Evolutionary conservation across 2,888 invertebrate species (phyloP), one percentile per base, ranked within the genome.

Genomic region (Nomada fucata): DNA sequence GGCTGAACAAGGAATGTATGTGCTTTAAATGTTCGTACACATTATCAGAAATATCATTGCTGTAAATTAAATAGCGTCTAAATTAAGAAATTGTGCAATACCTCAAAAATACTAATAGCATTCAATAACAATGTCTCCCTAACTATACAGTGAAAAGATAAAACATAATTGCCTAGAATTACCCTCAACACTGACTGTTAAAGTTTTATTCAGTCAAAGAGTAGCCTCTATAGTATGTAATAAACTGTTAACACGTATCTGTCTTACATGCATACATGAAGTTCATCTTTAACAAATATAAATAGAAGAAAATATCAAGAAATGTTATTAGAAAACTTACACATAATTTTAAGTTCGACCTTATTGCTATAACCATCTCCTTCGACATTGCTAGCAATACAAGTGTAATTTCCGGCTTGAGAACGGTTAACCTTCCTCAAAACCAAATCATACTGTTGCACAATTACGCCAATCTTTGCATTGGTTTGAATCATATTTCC

Each of bases 381-480:
- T 94, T 98, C 98, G 18, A 98, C 97, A 92, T 98, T 98, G 67
- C 97, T 97, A 2, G 98, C 98, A 36, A 97, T 96, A 94, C 98
- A 98, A 52, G 97, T 96, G 94, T 98, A 98, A 94, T 97, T 97
- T 69, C 98, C 98, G 2, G 97, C 97, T 92, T 97, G 97, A 87
- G 96, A 96, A 89, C 97, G 95, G 78, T 96, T 96, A 59, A 98
- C 97, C 70, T 96, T 96, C 93, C 97, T 97, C 82, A 98, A 94
- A 0, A 97, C 98, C 87, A 98, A 94, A 92, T 97, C 96, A 77
- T 97, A 96, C 90, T 96, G 96, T 90, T 97, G 97, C 81, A 98
- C 97, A 92, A 98, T 97, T 59, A 98, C 96, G n/a, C 98, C 98
- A 50, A 96, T 96, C 79, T 97, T 96, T 89, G 97, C 97, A 93